Evolutionary conservation across 2,888 invertebrate species (phyloP).

Genomic region (Diarsia mendica): DNA sequence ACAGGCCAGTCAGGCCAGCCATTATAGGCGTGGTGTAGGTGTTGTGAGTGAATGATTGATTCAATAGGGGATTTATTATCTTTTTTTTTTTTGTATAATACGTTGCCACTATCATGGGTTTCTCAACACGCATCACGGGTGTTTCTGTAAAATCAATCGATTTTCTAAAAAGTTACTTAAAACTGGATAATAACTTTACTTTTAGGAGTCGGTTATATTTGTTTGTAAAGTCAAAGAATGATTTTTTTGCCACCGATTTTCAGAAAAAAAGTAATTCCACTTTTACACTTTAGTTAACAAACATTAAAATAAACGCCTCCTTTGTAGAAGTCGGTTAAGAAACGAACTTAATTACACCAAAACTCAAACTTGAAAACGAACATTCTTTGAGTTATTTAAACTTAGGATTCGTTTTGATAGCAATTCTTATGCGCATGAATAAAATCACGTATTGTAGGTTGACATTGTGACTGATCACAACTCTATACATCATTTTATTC

Average conservation of each 20-base stretch:
- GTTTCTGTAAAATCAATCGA: not conserved
- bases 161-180: no score
- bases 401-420: not conserved
- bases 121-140: not conserved
- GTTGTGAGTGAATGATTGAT: not conserved
- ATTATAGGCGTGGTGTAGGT: not conserved
- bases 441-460: not conserved
- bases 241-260: no score
- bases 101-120: no score
- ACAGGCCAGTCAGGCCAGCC: no score
- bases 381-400: not conserved
- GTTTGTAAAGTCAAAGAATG: no score
- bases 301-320: no score
- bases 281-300: no score
- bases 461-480: not conserved
- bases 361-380: not conserved
- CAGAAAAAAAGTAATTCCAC: no score
- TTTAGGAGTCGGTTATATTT: no score
- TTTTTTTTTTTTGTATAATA: not conserved
- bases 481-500: not conserved
- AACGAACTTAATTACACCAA: not conserved
- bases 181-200: no score
- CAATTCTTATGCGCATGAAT: not conserved
- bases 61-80: not conserved
- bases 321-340: no score